Base-by-base conservation (phyloP, 2,888 invertebrate species). In the Thyatira batis region DNA sequence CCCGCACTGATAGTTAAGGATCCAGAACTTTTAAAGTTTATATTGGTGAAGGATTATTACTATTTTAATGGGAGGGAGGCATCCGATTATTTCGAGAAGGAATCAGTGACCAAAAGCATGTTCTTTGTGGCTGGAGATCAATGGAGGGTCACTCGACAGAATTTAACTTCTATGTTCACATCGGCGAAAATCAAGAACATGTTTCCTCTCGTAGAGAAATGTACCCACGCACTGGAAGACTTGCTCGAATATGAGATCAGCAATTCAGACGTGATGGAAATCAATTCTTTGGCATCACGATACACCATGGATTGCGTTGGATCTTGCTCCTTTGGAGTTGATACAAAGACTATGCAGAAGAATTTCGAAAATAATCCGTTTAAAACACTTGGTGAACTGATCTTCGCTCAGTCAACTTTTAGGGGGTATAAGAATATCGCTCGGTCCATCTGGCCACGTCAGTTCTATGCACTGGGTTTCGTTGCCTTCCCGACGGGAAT, bases 201-300 rank as follows among this genome's bases (percentile, higher is more conserved):
- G 70, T 74, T 71, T 49, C 56, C 59, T 46, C 50, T 72, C n/a
- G 65, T 73, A 20, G 61, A 66, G 11, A 60, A 65, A 45, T 67
- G 69, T 48, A 39, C 58, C 3, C 45, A 55, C 5, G 39, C 17
- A 0, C 64, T 70, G 6, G 67, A 66, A 25, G 44, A 57, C 8
- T 13, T 51, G 20, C 50, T 61, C 20, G 51, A 61, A 21, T 21
- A 54, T 1, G 60, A 60, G 6, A 28, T 39, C 11, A 25, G 20
- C 13, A 46, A 17, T n/a, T 51, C 51, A 1, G 45, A 62, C 11
- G 50, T 51, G 49, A 13, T 56, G 30, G 51, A 58, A 20, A 33
- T 52, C 10, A 54, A 54, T 21, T 45, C 25, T 1, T 25, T 61
- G 13, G 53, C 54, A 46, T 44, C 55, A 23, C 51, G 59, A 17